Evolutionary conservation across 2,113 vertebrate species (phyloP).

Genomic region (Hippocampus barbouri): DNA sequence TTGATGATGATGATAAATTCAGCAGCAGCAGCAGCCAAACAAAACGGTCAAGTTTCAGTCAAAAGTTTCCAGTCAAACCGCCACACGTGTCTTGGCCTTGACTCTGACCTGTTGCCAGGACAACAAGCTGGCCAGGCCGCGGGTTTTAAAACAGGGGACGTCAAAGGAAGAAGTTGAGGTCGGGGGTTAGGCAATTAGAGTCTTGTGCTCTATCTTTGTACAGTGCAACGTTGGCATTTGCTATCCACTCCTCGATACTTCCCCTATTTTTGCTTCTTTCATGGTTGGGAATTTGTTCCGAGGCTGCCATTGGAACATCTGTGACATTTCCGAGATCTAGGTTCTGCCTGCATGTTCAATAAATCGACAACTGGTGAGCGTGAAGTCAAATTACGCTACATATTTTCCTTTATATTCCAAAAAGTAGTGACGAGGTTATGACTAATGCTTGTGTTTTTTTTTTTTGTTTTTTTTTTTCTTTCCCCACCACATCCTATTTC

Average conservation of each 20-base stretch:
- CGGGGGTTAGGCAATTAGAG: no score
- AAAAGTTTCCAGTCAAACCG: no score
- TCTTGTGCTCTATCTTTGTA: no score
- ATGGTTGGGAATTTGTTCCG: neutral
- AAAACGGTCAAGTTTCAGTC: no score
- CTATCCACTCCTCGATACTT: no score
- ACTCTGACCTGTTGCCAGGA: no score
- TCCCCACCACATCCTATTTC: neutral
- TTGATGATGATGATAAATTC: neutral
- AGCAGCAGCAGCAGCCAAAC: no score
- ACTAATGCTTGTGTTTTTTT: neutral
- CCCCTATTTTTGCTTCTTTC: neutral
- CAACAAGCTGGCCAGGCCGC: no score
- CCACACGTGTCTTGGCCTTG: no score
- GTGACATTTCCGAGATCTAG: conserved; percentile 9
- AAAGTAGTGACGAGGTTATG: neutral
- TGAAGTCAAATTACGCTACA: neutral
- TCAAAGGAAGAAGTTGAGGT: no score
- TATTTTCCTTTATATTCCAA: neutral
- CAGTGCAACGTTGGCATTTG: no score
- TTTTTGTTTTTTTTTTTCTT: neutral
- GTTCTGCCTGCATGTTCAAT: neutral
- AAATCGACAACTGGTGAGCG: neutral
- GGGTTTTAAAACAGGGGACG: no score
- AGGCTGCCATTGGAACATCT: neutral